Conservation (phyloP, 2,888 invertebrate genomes). For the Amblyjoppa proteus region DNA sequence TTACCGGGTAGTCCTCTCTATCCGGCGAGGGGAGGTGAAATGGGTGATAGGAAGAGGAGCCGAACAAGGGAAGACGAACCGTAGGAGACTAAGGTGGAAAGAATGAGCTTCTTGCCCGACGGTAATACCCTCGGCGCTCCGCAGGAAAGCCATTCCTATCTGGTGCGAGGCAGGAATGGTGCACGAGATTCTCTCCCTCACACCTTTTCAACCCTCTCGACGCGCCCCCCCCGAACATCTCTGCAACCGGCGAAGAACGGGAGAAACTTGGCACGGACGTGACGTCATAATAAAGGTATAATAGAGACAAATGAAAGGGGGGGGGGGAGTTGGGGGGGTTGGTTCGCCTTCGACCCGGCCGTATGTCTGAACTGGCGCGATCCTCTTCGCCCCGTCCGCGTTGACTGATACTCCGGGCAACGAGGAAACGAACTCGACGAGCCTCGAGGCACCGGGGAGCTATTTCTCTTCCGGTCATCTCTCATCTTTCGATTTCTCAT, state of each 20-base stretch:
- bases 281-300: conserved; percentile 69
- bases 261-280: conserved; percentile 65
- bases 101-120: conserved; percentile 42
- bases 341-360: conserved; percentile 32
- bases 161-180: conserved; percentile 39
- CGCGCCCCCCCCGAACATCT: conserved; percentile 7
- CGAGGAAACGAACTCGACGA: conserved; percentile 62
- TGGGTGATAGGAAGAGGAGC: background rate
- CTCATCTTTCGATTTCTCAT: conserved; percentile 16
- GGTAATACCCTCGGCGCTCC: conserved; percentile 52
- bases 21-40: background rate
- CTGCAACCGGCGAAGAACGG: conserved; percentile 20
- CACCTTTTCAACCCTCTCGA: conserved; percentile 28
- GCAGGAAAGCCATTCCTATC: conserved; percentile 36
- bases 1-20: conserved; percentile 10
- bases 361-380: conserved; percentile 47
- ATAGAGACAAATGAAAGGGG: conserved; percentile 68
- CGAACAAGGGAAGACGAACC: conserved; percentile 38
- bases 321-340: too few species aligned
- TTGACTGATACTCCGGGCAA: conserved; percentile 37
- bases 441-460: conserved; percentile 16
- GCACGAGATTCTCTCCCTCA: conserved; percentile 28
- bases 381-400: background rate
- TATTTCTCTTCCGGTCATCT: conserved; percentile 59
- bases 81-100: conserved; percentile 37